Evolutionary conservation across 2,797 vertebrate species (phyloP).

Genomic region (Pantherophis vulpinus): DNA sequence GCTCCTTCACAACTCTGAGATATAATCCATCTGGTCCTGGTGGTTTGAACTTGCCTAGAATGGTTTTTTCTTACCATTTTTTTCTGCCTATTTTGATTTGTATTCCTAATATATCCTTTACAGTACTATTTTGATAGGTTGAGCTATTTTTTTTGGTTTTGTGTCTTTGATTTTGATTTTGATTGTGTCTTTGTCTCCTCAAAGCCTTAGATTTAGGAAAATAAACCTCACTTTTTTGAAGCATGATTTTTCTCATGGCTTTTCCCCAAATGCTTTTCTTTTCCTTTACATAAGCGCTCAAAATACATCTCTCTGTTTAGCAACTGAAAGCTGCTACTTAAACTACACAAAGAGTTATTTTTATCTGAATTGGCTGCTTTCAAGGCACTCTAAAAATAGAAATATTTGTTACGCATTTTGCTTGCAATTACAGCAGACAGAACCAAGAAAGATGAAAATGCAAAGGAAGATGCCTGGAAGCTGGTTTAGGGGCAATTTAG

Average conservation of each 20-base stretch:
- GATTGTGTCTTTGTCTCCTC: neutral
- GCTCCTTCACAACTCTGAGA: too few species aligned
- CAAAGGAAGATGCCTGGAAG: neutral
- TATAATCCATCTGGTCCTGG: too few species aligned
- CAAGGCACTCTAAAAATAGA: constrained; percentile 29
- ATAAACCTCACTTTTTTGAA: neutral
- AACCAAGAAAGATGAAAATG: neutral
- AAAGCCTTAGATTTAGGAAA: neutral
- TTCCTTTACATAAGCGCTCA: neutral
- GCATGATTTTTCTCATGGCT: constrained; percentile 6
- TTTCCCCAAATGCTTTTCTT: constrained; percentile 1
- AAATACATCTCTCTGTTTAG: constrained; percentile 6
- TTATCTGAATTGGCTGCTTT: constrained; percentile 24
- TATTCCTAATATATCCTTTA: too few species aligned
- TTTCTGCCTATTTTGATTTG: too few species aligned
- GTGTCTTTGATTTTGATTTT: too few species aligned
- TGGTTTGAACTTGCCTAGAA: too few species aligned
- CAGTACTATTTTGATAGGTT: too few species aligned
- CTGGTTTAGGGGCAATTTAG: neutral
- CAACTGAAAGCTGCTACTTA: constrained; percentile 27
- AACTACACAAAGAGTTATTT: constrained; percentile 24
- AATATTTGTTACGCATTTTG: constrained; percentile 11
- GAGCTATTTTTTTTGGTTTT: too few species aligned
- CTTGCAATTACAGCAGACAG: neutral
- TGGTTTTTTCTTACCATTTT: too few species aligned